phyloP scores from a whole-genome alignment of 2,113 vertebrate genomes.

The Oreotrochilus melanogaster region DNA sequence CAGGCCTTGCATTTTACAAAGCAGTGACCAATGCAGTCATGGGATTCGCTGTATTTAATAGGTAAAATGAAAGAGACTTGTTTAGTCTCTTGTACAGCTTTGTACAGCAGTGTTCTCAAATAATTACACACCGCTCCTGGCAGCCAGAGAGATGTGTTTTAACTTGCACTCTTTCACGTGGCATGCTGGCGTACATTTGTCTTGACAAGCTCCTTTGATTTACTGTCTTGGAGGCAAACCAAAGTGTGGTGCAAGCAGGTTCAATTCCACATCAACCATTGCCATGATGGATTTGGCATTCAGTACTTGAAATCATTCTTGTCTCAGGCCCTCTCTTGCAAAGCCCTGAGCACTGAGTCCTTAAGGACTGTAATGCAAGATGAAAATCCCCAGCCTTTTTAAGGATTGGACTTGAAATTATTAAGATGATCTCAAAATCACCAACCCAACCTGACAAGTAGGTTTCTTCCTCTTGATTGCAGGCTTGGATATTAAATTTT shows the following conservation, averaged over 20 bases:
- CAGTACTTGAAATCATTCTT: background rate
- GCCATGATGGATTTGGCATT: background rate
- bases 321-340: constrained; percentile 17
- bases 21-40: background rate
- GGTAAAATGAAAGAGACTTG: constrained; percentile 7
- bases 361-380: background rate
- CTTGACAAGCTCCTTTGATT: constrained; percentile 29
- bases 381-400: constrained; percentile 32
- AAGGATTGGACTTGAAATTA: background rate
- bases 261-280: constrained; percentile 21
- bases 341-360: constrained; percentile 1
- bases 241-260: background rate
- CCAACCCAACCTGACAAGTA: background rate
- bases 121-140: constrained; percentile 3
- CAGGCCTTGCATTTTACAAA: background rate
- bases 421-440: background rate
- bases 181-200: background rate
- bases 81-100: background rate
- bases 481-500: background rate
- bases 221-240: background rate
- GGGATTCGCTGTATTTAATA: background rate
- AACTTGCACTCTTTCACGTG: constrained; percentile 28
- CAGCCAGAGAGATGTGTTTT: constrained; percentile 42
- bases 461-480: background rate
- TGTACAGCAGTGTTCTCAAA: background rate